Evolutionary conservation across 2,888 invertebrate genomes (phyloP).

Genomic region (Caenorhabditis angaria): DNA sequence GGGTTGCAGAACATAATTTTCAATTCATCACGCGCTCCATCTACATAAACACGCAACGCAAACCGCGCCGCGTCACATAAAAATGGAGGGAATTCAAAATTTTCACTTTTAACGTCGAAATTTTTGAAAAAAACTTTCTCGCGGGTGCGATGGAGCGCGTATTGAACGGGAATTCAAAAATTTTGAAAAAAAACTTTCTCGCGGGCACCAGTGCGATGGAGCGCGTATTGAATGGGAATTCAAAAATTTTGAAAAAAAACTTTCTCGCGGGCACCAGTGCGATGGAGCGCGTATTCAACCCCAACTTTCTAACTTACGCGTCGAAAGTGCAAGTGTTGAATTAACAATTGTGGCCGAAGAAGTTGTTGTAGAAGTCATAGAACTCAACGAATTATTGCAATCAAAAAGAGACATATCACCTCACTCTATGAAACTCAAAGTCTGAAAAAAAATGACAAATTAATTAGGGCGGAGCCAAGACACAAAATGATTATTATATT

Average conservation of each 20-base stretch:
- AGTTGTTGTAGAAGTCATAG: background rate
- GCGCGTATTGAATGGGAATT: background rate
- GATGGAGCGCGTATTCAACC: background rate
- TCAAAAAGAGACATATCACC: background rate
- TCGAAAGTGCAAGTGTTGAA: background rate
- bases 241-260: background rate
- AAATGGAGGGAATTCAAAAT: background rate
- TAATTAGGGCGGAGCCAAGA: background rate
- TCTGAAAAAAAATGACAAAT: background rate
- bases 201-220: background rate
- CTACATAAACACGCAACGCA: background rate
- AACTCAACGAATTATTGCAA: background rate
- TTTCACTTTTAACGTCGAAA: background rate
- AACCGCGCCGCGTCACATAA: background rate
- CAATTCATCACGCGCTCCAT: background rate
- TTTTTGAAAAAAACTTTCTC: background rate
- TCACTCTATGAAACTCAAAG: background rate
- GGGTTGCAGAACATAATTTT: background rate
- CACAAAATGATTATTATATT: background rate
- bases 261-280: background rate
- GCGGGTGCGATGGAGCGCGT: background rate
- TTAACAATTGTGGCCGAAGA: background rate
- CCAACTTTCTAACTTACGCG: background rate
- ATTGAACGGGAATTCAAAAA: no score
- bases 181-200: background rate